Base-by-base conservation (phyloP, 64 coral and sea anemone species). In the Porites lutea region DNA sequence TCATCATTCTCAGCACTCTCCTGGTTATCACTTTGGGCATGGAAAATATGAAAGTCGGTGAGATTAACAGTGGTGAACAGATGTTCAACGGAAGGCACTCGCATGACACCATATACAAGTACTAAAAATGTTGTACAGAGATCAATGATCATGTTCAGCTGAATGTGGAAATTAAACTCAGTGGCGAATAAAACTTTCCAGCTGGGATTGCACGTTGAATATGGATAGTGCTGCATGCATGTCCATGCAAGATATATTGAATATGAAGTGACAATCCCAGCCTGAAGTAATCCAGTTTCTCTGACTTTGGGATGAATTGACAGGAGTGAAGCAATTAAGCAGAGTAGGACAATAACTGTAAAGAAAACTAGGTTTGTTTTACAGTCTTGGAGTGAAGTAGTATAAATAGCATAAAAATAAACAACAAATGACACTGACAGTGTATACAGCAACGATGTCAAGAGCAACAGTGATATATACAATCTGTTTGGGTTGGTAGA, bases 391-490 rank as follows among this genome's bases (percentile, higher is more conserved):
- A 63, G 62, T 44, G 92, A 74, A n/a, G 7, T 0, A 8, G 86
- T 76, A 53, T 97, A 97, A 18, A 87, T 87, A n/a, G 90, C 84
- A 91, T 92, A 97, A 48, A 97, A 97, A 94, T 97, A 97, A 14
- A 97, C 62, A 44, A 88, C 74, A 70, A 97, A 91, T 6, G 75
- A 64, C 64, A 84, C 59, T 14, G 88, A 82, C 15, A 97, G 7
- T 27, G 95, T 96, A 43, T 96, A 96, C 6, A 92, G 64, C 19
- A 93, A 63, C 27, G 95, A 89, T 1, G 95, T 90, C 43, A 93
- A 13, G 16, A 96, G 18, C 46, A 93, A 69, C 52, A 96, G 68
- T 4, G 76, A 37, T 19, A 85, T 72, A 72, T 96, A 92, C 91
- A 86, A 96, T 10, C 21, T 8, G 22, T 82, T 96, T 65, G 95